These are phyloP conservation scores for Bubalus kerabau DNA, from an alignment of 2,113 vertebrate genomes.

Conservation along the genomic window DNA sequence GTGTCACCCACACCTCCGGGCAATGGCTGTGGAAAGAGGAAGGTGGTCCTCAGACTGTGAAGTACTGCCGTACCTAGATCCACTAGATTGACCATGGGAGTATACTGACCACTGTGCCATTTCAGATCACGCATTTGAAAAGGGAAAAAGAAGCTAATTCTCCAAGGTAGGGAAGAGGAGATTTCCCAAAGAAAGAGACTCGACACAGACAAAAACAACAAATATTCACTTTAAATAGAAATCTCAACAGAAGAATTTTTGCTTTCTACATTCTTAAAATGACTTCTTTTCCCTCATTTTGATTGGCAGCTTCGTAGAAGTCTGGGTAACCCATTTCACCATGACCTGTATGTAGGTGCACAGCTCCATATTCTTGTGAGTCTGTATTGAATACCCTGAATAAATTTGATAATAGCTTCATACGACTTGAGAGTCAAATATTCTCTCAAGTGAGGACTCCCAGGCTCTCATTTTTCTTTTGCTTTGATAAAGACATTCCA, in stretches of 20 bases:
- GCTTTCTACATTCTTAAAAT: neutral
- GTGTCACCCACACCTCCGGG: neutral
- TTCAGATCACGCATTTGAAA: neutral
- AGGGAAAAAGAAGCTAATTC: neutral
- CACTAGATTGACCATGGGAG: neutral
- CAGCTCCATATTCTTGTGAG: neutral
- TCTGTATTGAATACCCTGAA: neutral
- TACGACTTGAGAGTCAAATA: neutral
- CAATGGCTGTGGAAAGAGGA: neutral
- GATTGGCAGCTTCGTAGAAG: neutral
- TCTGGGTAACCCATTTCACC: neutral
- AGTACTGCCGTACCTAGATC: no score
- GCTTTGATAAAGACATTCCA: neutral
- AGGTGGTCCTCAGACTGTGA: accelerated
- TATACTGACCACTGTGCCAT: neutral
- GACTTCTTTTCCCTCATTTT: neutral
- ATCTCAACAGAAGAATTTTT: neutral
- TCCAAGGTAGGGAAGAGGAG: neutral
- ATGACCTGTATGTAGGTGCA: neutral
- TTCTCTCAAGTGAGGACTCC: neutral
- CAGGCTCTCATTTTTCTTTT: neutral
- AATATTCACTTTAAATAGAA: neutral
- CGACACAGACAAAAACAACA: neutral
- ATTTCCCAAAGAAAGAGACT: neutral
- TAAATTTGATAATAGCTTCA: neutral